Evolutionary conservation across 2,888 invertebrate species (phyloP), one percentile per base, ranked within the genome.

Genomic region (Monochamus alternatus): DNA sequence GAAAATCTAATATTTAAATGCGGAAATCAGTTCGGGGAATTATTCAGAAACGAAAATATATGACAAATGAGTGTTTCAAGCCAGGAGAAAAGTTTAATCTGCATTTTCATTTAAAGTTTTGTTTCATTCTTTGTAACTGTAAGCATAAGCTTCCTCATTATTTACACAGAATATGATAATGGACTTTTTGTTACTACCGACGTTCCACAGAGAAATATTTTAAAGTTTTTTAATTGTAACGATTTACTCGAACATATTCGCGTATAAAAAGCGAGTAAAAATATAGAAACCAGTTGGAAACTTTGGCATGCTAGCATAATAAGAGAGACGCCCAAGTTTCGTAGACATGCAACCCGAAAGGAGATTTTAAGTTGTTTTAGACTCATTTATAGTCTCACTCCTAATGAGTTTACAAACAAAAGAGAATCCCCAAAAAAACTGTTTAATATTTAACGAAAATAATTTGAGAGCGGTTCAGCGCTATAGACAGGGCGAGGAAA

Each of bases 41-140:
- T 55, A 69, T 67, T 55, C 52, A 43, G 69, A 44, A 75, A 72
- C 44, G 59, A 63, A 75, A 75, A 72, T 72, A 66, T 75, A 65
- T 75, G 75, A 75, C 72, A 75, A 75, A 75, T 75, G 66, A 65
- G 67, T 75, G 44, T 60, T 59, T 66, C 38, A 38, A 66, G 44
- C 55, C 55, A 67, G 72, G 70, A 69, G 64, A 70, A 47, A 75
- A 71, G 72, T 71, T 71, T 71, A 63, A 71, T 71, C 52, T 71
- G 22, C 69, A 60, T 62, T 69, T n/a, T 51, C 62, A 62, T 73
- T 73, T 47, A 58, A 47, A 73, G 60, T 67, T 74, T 63, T 44
- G 38, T 67, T 68, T 74, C 52, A 67, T 74, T 63, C 74, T 68
- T 68, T 66, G 52, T 14, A 32, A 51, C 38, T 31, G 64, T n/a